Percentiles rank a stretch among this genome's conserved stretches.
phyloP scores from a whole-genome alignment of 2,888 invertebrate genomes.

The Rhagophthalmus giganteus region DNA sequence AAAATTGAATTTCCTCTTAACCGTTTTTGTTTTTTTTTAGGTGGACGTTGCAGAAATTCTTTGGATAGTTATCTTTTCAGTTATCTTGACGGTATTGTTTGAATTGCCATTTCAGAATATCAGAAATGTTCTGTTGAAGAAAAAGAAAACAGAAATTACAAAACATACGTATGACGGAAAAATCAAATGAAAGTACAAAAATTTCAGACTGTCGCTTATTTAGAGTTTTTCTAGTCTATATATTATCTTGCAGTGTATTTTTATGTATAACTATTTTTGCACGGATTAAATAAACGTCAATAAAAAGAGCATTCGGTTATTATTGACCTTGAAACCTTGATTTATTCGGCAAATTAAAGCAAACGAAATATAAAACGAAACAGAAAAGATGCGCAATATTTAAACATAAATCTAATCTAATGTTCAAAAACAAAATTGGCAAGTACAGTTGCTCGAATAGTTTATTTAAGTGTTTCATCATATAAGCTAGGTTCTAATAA shows the following conservation, averaged over 20 bases:
- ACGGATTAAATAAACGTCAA: too few species aligned
- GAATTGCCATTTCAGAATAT: conserved; percentile 72
- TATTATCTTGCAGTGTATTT: too few species aligned
- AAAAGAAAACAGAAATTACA: not conserved
- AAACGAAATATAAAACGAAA: too few species aligned
- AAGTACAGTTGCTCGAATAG: not conserved
- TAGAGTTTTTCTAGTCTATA: not conserved
- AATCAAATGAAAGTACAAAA: not conserved
- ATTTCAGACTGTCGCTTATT: not conserved
- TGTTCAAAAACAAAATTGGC: not conserved
- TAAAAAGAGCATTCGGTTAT: too few species aligned
- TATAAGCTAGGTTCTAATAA: conserved; percentile 5
- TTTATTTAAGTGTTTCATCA: conserved; percentile 1
- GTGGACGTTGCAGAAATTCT: conserved; percentile 31
- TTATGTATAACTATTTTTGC: too few species aligned
- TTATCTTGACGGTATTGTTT: conserved; percentile 63
- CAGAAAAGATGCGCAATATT: too few species aligned
- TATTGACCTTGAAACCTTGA: too few species aligned
- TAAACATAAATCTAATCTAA: not conserved
- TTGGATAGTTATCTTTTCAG: conserved; percentile 61
- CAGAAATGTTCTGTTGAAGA: conserved; percentile 59
- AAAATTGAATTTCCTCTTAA: not conserved
- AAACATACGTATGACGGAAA: too few species aligned
- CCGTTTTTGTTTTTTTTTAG: conserved; percentile 17
- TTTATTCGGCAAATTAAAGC: too few species aligned